A percentile compares a stretch with the other conserved stretches of the same genome.
Conservation (phyloP, 2,888 invertebrate genomes). For the Rotaria macrura region DNA sequence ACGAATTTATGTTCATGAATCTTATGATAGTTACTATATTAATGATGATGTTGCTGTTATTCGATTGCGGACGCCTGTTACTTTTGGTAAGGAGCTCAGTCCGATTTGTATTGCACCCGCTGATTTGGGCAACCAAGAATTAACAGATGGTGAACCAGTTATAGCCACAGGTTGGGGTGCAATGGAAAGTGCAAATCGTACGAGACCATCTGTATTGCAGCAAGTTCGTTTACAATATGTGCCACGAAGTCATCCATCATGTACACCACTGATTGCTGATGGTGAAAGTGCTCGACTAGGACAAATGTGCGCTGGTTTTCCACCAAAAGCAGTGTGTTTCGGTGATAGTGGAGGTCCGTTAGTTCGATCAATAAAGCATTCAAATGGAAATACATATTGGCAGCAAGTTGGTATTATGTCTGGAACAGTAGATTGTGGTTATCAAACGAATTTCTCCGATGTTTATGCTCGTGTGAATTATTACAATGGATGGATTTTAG, state of each 20-base stretch:
- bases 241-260: neutral
- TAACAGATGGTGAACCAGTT: neutral
- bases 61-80: neutral
- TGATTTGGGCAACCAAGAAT: neutral
- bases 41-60: constrained; percentile 19
- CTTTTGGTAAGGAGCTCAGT: neutral
- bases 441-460: neutral
- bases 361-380: neutral
- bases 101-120: neutral
- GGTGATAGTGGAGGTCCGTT: neutral
- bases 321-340: neutral
- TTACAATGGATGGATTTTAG: neutral
- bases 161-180: neutral
- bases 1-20: neutral
- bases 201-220: neutral
- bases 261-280: neutral
- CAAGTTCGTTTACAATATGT: neutral
- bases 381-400: neutral
- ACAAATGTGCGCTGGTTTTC: constrained; percentile 15
- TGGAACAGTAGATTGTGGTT: constrained; percentile 4
- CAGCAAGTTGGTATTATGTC: neutral
- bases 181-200: neutral
- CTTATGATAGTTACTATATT: neutral
- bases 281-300: too few relatives aligned
- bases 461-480: neutral